Percentiles rank a stretch among this genome's conserved stretches.
phyloP scores from a whole-genome alignment of 2,797 vertebrate species.

The Urosaurus nigricauda region DNA sequence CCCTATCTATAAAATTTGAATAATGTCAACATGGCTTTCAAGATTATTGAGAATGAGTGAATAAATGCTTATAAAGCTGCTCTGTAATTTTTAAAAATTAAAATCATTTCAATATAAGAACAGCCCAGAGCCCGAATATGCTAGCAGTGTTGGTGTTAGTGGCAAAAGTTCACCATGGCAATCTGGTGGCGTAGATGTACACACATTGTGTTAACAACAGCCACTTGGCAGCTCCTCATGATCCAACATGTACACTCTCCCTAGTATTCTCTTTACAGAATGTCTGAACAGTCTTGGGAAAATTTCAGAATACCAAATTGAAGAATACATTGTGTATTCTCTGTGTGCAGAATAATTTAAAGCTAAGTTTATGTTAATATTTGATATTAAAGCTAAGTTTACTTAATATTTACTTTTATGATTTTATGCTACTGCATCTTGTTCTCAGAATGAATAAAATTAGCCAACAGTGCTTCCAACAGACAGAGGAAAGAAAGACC shows the following conservation, averaged over 20 bases:
- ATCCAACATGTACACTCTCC: constrained; percentile 30
- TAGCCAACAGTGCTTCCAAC: not conserved
- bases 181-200: constrained; percentile 26
- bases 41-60: not conserved
- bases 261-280: constrained; percentile 51
- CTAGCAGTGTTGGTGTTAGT: not conserved
- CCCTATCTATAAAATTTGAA: too few relatives aligned
- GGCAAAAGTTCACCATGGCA: not conserved
- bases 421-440: not conserved
- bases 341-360: not conserved
- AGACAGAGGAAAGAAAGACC: not conserved
- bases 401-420: not conserved
- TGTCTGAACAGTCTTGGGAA: constrained; percentile 46
- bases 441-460: not conserved
- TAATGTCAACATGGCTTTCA: not conserved
- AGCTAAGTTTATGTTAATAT: not conserved
- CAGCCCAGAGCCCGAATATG: rapidly evolving
- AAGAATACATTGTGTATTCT: constrained; percentile 4
- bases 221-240: constrained; percentile 51
- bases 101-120: not conserved
- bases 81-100: not conserved
- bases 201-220: constrained; percentile 54
- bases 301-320: not conserved
- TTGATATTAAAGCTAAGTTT: not conserved
- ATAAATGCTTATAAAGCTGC: not conserved